Evolutionary conservation across 2,888 invertebrate genomes (phyloP), one percentile per base, ranked within the genome.

Genomic region (Cantharis flavilabris): DNA sequence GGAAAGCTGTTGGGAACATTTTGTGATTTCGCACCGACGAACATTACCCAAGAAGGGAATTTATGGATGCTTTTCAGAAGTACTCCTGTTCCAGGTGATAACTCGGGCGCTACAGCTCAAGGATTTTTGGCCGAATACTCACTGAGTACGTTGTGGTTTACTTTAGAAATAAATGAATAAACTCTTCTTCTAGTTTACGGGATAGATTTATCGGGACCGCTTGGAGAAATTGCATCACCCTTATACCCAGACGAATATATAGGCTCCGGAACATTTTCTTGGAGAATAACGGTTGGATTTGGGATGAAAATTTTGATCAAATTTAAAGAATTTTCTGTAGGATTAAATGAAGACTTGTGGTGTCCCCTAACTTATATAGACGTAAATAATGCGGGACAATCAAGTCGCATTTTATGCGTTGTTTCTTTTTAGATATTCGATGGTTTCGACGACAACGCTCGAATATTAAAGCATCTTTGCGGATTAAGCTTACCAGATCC

Each of bases 21-120:
- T 85, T 98, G 98, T 88, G 95, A 96, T 10, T 88, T 89, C 2
- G 83, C 90, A 13, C 95, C 96, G 0, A 86, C 88, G 2, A 92
- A 93, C 81, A 88, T 93, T 0, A 92, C 92, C 0, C 89, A 91
- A 0, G 88, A 88, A 2, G 88, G 91, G 9, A 88, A 88, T 76
- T 85, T 96, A 14, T 96, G 95, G 92, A 88, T 97, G 2, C 93
- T 93, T 85, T 97, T 97, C 85, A 92, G 93, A 81, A 95, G 93
- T 83, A 90, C 92, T 73, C 80, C 13, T 23, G 23, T 14, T 62
- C 79, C 76, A 14, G 82, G 83, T 26, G 83, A 81, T 79, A 88
- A 89, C 72, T 70, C 73, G 14, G 89, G 89, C 80, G 89, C 89
- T 2, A 91, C 91, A 3, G 91, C 90, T 0, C 89, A 89, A 81